Conservation (phyloP, 2,797 vertebrate species). For the Amniataba percoides region DNA sequence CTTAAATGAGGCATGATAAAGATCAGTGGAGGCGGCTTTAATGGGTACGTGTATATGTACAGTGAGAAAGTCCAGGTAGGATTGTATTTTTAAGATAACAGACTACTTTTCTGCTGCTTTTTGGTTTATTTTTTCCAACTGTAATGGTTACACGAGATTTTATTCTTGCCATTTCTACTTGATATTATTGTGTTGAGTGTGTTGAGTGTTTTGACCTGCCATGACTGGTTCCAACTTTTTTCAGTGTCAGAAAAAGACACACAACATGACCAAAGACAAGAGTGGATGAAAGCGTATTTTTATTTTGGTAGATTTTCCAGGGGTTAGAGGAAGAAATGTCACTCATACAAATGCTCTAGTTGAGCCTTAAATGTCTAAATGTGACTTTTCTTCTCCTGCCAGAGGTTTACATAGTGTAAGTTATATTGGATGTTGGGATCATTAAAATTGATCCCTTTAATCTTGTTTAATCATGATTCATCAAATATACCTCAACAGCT, state of each 20-base stretch:
- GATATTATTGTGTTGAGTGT: constrained; percentile 6
- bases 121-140: neutral
- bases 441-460: too few relatives aligned
- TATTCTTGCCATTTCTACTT: constrained; percentile 11
- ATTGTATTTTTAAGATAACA: neutral
- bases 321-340: neutral
- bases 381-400: neutral
- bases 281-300: neutral
- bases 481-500: too few relatives aligned
- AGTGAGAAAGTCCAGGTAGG: neutral
- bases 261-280: neutral
- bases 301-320: neutral
- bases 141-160: constrained; percentile 5
- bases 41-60: neutral
- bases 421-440: neutral
- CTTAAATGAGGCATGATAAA: neutral
- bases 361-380: neutral
- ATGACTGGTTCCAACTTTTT: neutral
- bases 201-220: neutral
- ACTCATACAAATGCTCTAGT: neutral
- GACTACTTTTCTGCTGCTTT: neutral
- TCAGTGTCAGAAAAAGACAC: neutral
- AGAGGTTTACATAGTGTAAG: neutral
- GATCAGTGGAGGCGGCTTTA: neutral
- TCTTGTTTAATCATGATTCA: too few relatives aligned